These are phyloP conservation scores for Sphaerodactylus townsendi DNA, from an alignment of 2,113 vertebrate genomes.

Conservation along the genomic window DNA sequence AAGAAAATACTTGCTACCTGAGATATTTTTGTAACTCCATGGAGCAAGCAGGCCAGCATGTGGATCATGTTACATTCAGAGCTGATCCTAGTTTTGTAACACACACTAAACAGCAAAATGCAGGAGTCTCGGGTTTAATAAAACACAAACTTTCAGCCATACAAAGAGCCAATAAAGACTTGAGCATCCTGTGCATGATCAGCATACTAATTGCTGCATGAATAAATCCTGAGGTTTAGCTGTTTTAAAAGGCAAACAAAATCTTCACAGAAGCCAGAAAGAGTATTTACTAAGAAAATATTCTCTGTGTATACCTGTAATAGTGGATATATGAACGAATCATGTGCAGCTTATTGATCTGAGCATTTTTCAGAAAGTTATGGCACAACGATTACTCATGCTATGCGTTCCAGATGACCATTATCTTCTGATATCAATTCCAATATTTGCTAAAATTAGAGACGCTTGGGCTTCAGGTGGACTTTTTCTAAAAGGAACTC, in stretches of 20 bases:
- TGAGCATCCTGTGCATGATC: slow-evolving; percentile 46
- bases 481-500: background rate
- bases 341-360: background rate
- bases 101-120: slow-evolving; percentile 55
- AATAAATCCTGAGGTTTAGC: slow-evolving; percentile 46
- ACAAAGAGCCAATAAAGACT: slow-evolving; percentile 57
- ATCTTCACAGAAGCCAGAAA: slow-evolving; percentile 58
- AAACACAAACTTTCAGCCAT: slow-evolving; percentile 50
- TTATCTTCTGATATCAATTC: background rate
- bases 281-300: slow-evolving; percentile 50
- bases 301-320: slow-evolving; percentile 1
- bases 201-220: slow-evolving; percentile 67
- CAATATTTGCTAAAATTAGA: background rate
- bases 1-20: slow-evolving; percentile 70
- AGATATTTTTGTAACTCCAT: slow-evolving; percentile 62
- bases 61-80: slow-evolving; percentile 63
- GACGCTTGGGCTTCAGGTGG: background rate
- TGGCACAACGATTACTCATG: background rate
- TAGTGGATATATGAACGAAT: background rate
- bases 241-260: slow-evolving; percentile 64
- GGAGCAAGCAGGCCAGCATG: slow-evolving; percentile 61
- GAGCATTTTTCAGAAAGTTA: background rate
- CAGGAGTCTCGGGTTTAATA: slow-evolving; percentile 53
- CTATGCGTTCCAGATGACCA: background rate
- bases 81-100: slow-evolving; percentile 63